These are phyloP conservation scores for Ferrisia virgata DNA, from an alignment of 2,888 invertebrate genomes.

Conservation along the genomic window DNA sequence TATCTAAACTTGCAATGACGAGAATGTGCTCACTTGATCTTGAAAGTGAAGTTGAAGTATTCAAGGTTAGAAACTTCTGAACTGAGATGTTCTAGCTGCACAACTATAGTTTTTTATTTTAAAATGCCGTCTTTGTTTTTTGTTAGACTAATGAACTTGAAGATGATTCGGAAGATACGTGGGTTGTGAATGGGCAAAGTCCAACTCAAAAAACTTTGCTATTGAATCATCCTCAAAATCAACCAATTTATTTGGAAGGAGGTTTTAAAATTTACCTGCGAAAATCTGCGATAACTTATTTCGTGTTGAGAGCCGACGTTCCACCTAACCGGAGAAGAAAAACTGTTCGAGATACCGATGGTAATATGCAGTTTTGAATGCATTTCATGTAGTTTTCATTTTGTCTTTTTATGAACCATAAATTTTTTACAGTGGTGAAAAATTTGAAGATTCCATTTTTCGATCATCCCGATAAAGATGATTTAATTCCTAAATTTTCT, in stretches of 20 bases:
- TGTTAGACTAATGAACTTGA: conserved; percentile 65
- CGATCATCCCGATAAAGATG: conserved; percentile 53
- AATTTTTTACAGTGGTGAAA: conserved; percentile 68
- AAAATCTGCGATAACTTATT: conserved; percentile 75
- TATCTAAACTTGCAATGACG: conserved; percentile 78
- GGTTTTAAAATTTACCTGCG: conserved; percentile 77
- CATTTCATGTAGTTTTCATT: neutral
- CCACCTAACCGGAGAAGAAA: conserved; percentile 54
- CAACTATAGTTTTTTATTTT: neutral
- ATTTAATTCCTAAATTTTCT: conserved; percentile 59
- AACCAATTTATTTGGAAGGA: conserved; percentile 78
- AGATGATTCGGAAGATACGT: conserved; percentile 76
- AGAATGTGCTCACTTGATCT: conserved; percentile 82
- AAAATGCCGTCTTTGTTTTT: conserved; percentile 29
- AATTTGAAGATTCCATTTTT: conserved; percentile 61
- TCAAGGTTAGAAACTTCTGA: conserved; percentile 57
- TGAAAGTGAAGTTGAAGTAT: conserved; percentile 64
- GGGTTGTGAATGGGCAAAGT: conserved; percentile 87
- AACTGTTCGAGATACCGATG: conserved; percentile 44
- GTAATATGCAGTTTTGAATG: conserved; percentile 12
- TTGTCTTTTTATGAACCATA: too few species aligned
- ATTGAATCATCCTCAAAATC: conserved; percentile 60
- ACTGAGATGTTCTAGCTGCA: neutral
- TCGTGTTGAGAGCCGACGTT: conserved; percentile 72
- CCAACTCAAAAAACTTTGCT: conserved; percentile 70